These are phyloP conservation scores for Hippoglossus stenolepis DNA, from an alignment of 2,113 vertebrate species.

Conservation along the genomic window DNA sequence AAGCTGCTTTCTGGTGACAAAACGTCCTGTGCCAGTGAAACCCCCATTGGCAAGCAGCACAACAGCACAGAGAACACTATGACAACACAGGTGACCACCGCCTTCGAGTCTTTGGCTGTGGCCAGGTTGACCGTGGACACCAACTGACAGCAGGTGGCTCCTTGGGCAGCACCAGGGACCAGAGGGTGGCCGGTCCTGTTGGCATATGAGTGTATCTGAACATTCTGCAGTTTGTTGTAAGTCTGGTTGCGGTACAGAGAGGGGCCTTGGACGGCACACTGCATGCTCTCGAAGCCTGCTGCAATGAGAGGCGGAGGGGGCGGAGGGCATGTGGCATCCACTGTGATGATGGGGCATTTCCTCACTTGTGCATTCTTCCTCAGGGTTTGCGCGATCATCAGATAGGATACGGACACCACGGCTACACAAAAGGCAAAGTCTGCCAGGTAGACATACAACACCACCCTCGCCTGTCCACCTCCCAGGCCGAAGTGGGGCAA, in stretches of 20 bases:
- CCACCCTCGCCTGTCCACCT: conserved; percentile 81
- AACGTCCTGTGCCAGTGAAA: conserved; percentile 89
- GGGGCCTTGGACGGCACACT: conserved; percentile 81
- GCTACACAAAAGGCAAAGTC: conserved; percentile 94
- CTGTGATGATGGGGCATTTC: conserved; percentile 85
- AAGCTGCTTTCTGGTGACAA: conserved; percentile 85
- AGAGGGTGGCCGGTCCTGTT: conserved; percentile 75
- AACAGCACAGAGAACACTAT: conserved; percentile 93
- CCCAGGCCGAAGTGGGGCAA: conserved; percentile 90
- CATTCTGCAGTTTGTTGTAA: conserved; percentile 87
- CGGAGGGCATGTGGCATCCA: conserved; percentile 82
- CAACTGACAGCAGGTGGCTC: conserved; percentile 86
- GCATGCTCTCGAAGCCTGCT: conserved; percentile 77
- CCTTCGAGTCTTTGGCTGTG: conserved; percentile 91
- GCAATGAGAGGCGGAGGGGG: conserved; percentile 82
- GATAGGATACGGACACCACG: conserved; percentile 91
- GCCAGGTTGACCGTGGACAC: conserved; percentile 89
- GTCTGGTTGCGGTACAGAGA: conserved; percentile 92
- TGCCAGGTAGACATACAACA: conserved; percentile 90
- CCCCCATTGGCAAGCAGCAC: conserved; percentile 93
- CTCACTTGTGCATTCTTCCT: conserved; percentile 89
- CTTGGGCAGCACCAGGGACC: conserved; percentile 77
- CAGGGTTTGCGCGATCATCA: conserved; percentile 93
- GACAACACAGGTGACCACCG: conserved; percentile 90
- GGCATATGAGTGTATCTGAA: conserved; percentile 82